These are phyloP conservation scores for Anastrepha obliqua DNA, from an alignment of 1,140 invertebrate species.

Conservation along the genomic window DNA sequence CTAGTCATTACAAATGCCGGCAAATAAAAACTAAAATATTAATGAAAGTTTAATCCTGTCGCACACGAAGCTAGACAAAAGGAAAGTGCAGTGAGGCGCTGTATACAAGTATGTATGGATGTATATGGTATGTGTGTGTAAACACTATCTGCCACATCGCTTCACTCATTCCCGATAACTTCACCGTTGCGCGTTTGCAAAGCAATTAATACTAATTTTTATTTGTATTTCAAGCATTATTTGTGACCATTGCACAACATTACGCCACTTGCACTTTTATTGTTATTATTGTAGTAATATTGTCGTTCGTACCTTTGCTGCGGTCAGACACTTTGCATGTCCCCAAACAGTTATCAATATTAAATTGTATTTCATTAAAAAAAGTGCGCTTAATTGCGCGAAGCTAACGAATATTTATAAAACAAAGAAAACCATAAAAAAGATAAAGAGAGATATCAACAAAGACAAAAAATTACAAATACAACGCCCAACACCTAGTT, in stretches of 20 bases:
- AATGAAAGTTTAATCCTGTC: conserved; percentile 34
- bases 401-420: conserved; percentile 14
- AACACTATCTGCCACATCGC: neutral
- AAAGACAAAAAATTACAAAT: neutral
- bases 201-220: conserved; percentile 47
- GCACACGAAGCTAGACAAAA: conserved; percentile 17
- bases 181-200: conserved; percentile 27
- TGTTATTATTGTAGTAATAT: neutral
- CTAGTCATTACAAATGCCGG: neutral
- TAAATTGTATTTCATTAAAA: conserved; percentile 72
- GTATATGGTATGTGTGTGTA: neutral
- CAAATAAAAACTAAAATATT: conserved; percentile 14
- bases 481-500: neutral
- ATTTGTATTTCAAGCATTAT: conserved; percentile 33
- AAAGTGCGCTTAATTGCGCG: conserved; percentile 58
- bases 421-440: neutral
- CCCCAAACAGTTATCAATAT: conserved; percentile 72
- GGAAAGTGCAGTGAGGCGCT: neutral
- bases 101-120: too few relatives aligned
- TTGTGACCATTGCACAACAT: neutral
- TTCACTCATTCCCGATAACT: neutral
- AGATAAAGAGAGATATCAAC: neutral
- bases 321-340: conserved; percentile 65
- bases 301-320: conserved; percentile 16
- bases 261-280: neutral